Evolutionary conservation across 2,113 vertebrate genomes (phyloP), one percentile per base, ranked within the genome.

Genomic region (Arothron firmamentum): DNA sequence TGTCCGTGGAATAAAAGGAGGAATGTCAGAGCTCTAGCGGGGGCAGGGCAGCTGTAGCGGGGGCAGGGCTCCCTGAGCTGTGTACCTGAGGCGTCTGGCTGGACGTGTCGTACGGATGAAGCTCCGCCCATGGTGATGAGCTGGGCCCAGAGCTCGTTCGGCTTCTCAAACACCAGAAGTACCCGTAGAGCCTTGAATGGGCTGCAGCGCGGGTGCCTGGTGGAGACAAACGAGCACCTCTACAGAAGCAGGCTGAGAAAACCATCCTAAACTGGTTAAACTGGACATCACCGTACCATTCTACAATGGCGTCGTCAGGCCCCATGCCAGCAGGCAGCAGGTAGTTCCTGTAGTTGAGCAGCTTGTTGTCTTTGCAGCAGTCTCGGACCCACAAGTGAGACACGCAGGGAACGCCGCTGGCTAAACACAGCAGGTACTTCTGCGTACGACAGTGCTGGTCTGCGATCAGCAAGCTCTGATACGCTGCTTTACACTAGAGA

Each of bases 341-440:
- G 83, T 99, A 99, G 85, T 95, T 96, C 58, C 92, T 90, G 56
- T 95, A 97, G 87, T 95, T 96, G 12, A 96, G 96, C 65, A 97
- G 92, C 87, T 95, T 93, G 85, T 96, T 95, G 45, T 95, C 93
- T 21, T 93, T 94, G 88, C 96, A 98, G 75, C 95, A 96, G 65
- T 99, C 96, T 12, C 93, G 88, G 69, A 99, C 95, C 97, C 97
- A 99, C 52, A 96, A 72, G 51, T 98, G 92, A 19, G 97, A 99
- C 18, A 99, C 96, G 45, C 97, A 97, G 0, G 96, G 96, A 47
- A 98, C 93, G 0, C 96, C 96, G 67, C 94, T 93, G 72, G 95
- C 95, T 90, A 99, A 82, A 80, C 96, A 97, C 88, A 96, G 88
- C 84, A 98, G 86, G 83, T 97, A 99, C 64, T 95, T 95, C 85